phyloP scores from a whole-genome alignment of 53 echinoderm and acorn worm species.

The Hippasteria phrygiana region DNA sequence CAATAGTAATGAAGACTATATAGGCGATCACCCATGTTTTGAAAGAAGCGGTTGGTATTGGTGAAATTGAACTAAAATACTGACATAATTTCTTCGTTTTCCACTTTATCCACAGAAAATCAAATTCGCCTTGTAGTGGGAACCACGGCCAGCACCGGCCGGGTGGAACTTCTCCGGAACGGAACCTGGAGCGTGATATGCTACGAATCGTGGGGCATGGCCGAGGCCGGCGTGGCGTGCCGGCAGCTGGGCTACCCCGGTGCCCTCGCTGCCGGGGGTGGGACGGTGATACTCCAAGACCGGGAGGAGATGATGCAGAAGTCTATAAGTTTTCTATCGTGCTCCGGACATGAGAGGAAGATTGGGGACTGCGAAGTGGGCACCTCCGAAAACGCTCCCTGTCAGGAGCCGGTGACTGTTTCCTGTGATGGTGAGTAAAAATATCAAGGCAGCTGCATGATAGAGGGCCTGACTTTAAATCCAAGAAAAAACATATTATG shows the following conservation, averaged over 20 bases:
- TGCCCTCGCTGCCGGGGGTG: slow-evolving; percentile 24
- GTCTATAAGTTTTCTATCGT: not conserved
- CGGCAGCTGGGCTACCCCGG: slow-evolving; percentile 27
- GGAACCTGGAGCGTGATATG: slow-evolving; percentile 23
- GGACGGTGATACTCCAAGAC: not conserved
- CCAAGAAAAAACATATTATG: too few species aligned
- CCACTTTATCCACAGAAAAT: slow-evolving; percentile 10
- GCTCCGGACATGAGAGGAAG: slow-evolving; percentile 16
- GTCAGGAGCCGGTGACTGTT: slow-evolving; percentile 20
- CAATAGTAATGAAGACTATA: too few species aligned
- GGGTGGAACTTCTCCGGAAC: slow-evolving; percentile 25
- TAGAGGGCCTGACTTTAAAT: too few species aligned
- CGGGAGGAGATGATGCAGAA: not conserved
- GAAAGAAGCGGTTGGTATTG: too few species aligned
- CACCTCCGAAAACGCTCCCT: not conserved
- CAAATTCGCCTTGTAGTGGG: slow-evolving; percentile 47
- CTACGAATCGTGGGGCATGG: slow-evolving; percentile 23
- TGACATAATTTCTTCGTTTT: not conserved
- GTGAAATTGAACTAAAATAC: too few species aligned
- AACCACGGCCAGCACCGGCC: slow-evolving; percentile 26
- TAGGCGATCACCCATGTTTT: too few species aligned
- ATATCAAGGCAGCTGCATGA: too few species aligned
- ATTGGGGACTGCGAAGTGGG: slow-evolving; percentile 28
- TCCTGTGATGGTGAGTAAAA: slow-evolving; percentile 21
- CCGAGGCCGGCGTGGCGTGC: slow-evolving; percentile 14